A percentile compares a stretch with the other conserved stretches of the same genome.
phyloP scores from a whole-genome alignment of 2,888 invertebrate genomes.

The Proisotoma minuta region DNA sequence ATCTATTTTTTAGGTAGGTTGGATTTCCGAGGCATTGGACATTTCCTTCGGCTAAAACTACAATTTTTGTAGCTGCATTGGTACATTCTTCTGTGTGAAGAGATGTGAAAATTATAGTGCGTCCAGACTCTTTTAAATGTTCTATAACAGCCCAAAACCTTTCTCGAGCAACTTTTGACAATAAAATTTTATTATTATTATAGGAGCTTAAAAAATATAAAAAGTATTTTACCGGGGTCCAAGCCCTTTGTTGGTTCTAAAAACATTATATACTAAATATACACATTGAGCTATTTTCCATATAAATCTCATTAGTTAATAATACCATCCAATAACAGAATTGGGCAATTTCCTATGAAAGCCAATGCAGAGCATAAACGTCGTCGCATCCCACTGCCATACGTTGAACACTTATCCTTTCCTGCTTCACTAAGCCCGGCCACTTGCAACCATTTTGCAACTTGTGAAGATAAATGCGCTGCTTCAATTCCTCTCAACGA shows the following conservation, averaged over 20 bases:
- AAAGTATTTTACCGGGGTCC: no score
- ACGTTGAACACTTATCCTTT: conserved; percentile 20
- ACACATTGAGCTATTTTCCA: no score
- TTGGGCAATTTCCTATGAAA: conserved; percentile 32
- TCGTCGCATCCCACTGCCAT: conserved; percentile 28
- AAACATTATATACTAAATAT: no score
- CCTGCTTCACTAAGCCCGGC: conserved; percentile 26
- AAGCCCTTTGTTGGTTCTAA: conserved; percentile 14
- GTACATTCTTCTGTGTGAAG: conserved; percentile 34
- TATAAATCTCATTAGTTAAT: no score
- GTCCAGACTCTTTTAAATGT: conserved; percentile 22
- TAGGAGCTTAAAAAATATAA: no score
- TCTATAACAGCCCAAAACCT: conserved; percentile 36
- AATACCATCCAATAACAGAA: conserved; percentile 36
- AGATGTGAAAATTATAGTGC: conserved; percentile 35
- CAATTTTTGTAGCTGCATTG: conserved; percentile 21
- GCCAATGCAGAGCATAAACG: conserved; percentile 36
- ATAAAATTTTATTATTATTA: no score
- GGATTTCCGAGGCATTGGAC: conserved; percentile 36
- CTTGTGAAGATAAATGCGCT: conserved; percentile 20
- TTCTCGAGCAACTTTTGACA: conserved; percentile 17
- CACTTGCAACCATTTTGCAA: conserved; percentile 36
- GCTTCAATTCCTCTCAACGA: conserved; percentile 33
- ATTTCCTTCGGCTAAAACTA: conserved; percentile 33
- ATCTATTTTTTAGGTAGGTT: conserved; percentile 20